Evolutionary conservation across 2,797 vertebrate genomes (phyloP).

Genomic region (Acipenser oxyrinchus): DNA sequence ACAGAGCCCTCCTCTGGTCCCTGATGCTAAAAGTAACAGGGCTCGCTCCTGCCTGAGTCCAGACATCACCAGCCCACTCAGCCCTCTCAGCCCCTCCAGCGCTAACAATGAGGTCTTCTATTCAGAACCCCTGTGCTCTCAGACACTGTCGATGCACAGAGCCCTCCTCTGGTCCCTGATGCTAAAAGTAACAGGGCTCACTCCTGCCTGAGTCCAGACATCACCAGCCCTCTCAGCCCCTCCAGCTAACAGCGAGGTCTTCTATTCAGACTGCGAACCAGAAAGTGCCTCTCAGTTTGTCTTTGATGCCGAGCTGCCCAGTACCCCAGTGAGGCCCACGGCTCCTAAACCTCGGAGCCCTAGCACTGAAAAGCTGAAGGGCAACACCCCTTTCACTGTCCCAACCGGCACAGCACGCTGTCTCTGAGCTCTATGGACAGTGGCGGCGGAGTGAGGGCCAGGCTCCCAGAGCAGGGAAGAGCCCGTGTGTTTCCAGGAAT

Average conservation of each 20-base stretch:
- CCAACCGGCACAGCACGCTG: constrained; percentile 38
- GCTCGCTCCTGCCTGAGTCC: constrained; percentile 14
- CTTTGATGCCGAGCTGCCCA: constrained; percentile 26
- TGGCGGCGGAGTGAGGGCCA: constrained; percentile 39
- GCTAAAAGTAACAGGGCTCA: no score
- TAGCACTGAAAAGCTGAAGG: constrained; percentile 29
- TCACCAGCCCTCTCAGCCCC: no score
- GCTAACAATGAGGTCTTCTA: no score
- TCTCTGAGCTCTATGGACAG: constrained; percentile 55
- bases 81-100: constrained; percentile 36
- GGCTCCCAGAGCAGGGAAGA: constrained; percentile 31
- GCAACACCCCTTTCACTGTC: constrained; percentile 35
- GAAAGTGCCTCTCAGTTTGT: constrained; percentile 22
- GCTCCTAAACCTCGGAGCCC: constrained; percentile 59
- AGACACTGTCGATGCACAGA: no score
- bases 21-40: neutral
- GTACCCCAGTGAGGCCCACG: constrained; percentile 33
- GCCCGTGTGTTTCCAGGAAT: constrained; percentile 41
- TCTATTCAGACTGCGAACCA: constrained; percentile 29
- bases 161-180: no score
- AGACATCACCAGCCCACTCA: constrained; percentile 16
- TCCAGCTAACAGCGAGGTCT: no score
- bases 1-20: no score
- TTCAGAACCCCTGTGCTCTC: no score
- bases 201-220: no score